Evolutionary conservation across 2,888 invertebrate genomes (phyloP), one percentile per base, ranked within the genome.

Genomic region (Drosophila kanekoi): DNA sequence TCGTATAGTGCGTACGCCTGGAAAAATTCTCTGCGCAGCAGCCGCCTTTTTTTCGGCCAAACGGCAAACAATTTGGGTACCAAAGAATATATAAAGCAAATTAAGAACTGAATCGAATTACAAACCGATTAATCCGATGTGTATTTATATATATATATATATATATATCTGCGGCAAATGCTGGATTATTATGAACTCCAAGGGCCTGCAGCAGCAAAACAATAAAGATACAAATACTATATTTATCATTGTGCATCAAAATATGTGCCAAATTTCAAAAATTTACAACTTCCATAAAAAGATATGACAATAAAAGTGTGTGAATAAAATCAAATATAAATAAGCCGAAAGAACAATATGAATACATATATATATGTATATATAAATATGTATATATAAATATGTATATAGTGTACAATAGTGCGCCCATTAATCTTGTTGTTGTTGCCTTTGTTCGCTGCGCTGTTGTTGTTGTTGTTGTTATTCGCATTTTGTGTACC

Each of bases 401-500:
- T 14, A 57, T 43, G 41, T 32, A 54, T 51, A 41, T 44, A 48
- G 52, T 54, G 40, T 20, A 28, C 41, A 59, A 72, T 54, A 72
- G 51, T 61, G 61, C 51, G 70, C 43, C 35, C 40, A 71, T 54
- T 59, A 54, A 56, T 49, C 14, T 54, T 56, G 23, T 33, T 52
- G 52, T 67, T 53, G 32, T 77, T 68, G 71, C 38, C 81, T 84
- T 81, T 81, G 81, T 81, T 77, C 59, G 66, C 53, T 60, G 62
- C 38, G 81, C 40, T 59, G 72, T 60, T 64, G 61, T 54, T 67
- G 68, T 72, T 73, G 72, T 77, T 86, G 81, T 79, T 89, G 81
- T 79, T 88, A 82, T 86, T 86, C 80, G 85, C 87, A 86, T 87
- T 89, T 89, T 89, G 87, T 87, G 87, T 88, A 89, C 84, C 90